Conservation (phyloP, 2,113 vertebrate genomes). For the Crotalus viridis region DNA sequence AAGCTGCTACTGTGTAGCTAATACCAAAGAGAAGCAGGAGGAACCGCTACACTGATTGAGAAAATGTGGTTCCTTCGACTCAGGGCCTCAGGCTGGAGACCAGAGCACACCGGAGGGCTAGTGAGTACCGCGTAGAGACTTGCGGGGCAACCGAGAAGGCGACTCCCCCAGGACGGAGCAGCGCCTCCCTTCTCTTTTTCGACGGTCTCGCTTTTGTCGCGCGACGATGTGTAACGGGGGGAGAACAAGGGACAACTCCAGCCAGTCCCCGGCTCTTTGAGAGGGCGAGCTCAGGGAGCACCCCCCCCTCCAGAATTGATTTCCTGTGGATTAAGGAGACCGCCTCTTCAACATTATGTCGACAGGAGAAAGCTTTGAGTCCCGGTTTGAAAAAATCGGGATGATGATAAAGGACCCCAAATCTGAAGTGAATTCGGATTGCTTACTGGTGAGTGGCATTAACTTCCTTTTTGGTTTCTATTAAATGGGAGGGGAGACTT, state of each 20-base stretch:
- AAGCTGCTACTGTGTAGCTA: constrained; percentile 30
- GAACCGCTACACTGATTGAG: constrained; percentile 54
- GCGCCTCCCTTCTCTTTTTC: not conserved
- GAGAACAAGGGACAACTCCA: constrained; percentile 12
- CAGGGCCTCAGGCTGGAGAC: constrained; percentile 53
- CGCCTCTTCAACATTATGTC: constrained; percentile 78
- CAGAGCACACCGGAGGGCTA: constrained; percentile 32
- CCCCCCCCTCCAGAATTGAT: not conserved
- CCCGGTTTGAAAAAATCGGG: constrained; percentile 96
- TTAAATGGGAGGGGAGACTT: not conserved
- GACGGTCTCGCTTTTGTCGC: not conserved
- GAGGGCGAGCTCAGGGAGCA: constrained; percentile 14
- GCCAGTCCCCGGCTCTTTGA: constrained; percentile 27
- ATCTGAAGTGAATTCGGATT: constrained; percentile 97
- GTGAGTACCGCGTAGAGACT: constrained; percentile 40
- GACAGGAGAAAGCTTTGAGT: constrained; percentile 86
- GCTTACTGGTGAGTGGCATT: constrained; percentile 90
- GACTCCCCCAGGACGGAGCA: not conserved
- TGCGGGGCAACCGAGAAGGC: not conserved
- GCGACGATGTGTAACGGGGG: constrained; percentile 10
- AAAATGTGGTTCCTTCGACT: constrained; percentile 52
- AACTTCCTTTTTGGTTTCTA: not conserved
- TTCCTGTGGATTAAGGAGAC: constrained; percentile 56
- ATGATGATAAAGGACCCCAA: constrained; percentile 93
- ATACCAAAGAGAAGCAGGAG: constrained; percentile 29